Evolutionary conservation across 2,888 invertebrate species (phyloP), one percentile per base, ranked within the genome.

Genomic region (Meiosimyza decipiens): DNA sequence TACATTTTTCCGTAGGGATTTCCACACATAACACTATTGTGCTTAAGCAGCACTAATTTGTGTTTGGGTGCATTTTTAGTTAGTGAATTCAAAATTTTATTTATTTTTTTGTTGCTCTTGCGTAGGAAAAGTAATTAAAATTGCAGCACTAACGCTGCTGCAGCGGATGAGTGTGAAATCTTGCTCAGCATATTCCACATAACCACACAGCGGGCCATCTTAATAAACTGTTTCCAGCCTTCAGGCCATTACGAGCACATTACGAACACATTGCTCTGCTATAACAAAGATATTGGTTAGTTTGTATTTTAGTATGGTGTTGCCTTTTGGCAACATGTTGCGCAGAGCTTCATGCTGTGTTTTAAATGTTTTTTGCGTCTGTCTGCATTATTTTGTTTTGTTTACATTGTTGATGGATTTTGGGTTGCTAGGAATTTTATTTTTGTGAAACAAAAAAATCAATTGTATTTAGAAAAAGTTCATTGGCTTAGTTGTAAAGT

Each of bases 301-400:
- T 74, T 76, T 74, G 74, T 76, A 75, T 75, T 69, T 73, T 74
- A 76, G 75, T 73, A 67, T 75, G 75, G 70, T 70, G 22, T 57
- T 57, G 57, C 57, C 57, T 57, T 57, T 70, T 67, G 60, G 73
- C 77, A 76, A 76, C 74, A 74, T 73, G 74, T 67, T 73, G 72
- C 72, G 65, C 72, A 60, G 69, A 74, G 73, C 73, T 72, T 72
- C 76, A 77, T 74, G 74, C 77, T 73, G 74, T 69, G 76, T 57
- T 28, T 22, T 12, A 57, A 22, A 28, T 57, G 40, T 40, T 6
- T 57, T 22, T 57, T 57, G 57, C 28, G 11, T 12, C 28, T 15
- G 5, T 57, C 28, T 57, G 12, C 28, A 28, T 57, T 57, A 18
- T 57, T 57, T 55, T 57, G 22, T 40, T 40, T 40, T 40, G 40